A percentile compares a stretch with the other conserved stretches of the same genome.
Conservation (phyloP, 2,888 invertebrate genomes). For the Dysmachus trigonus region DNA sequence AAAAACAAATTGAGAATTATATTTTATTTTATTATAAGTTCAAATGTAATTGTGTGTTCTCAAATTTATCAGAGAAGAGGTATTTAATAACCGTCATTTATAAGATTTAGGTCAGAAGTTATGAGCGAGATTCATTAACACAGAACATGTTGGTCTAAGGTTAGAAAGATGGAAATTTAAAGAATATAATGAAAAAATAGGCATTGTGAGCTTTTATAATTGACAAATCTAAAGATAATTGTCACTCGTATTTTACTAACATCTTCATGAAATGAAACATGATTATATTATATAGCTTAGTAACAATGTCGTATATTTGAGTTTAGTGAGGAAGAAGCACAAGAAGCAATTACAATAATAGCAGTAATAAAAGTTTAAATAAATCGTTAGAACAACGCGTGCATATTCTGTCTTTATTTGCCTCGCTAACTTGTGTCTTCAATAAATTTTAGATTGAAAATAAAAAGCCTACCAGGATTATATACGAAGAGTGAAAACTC, state of each 20-base stretch:
- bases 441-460: neutral
- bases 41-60: too few relatives aligned
- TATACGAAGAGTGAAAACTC: neutral
- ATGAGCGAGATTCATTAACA: too few relatives aligned
- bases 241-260: neutral
- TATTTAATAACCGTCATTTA: too few relatives aligned
- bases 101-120: too few relatives aligned
- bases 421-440: neutral
- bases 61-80: too few relatives aligned
- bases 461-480: neutral
- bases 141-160: too few relatives aligned
- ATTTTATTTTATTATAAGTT: too few relatives aligned
- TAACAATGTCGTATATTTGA: neutral
- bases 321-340: neutral
- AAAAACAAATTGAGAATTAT: too few relatives aligned
- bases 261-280: neutral
- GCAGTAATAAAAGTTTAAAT: neutral
- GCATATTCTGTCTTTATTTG: neutral
- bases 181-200: too few relatives aligned
- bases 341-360: neutral
- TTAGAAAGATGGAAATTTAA: too few relatives aligned
- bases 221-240: neutral
- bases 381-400: neutral
- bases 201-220: too few relatives aligned
- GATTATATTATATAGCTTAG: too few relatives aligned